These are phyloP conservation scores for Characodon lateralis DNA, from an alignment of 2,797 vertebrate genomes.

Conservation along the genomic window DNA sequence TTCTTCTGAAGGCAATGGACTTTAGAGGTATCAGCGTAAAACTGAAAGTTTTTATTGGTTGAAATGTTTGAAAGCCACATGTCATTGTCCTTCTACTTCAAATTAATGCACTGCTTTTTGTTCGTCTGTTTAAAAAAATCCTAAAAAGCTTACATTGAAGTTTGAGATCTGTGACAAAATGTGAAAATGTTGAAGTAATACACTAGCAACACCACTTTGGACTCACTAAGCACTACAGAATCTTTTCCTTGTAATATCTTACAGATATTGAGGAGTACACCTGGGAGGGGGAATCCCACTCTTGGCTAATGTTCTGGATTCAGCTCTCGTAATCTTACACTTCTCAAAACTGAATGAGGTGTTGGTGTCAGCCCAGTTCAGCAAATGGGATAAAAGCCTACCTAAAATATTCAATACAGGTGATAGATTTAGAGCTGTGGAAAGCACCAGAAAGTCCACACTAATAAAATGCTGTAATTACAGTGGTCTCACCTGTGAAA, in stretches of 20 bases:
- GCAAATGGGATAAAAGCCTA: conserved; percentile 3
- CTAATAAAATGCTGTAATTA: conserved; percentile 49
- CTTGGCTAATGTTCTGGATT: not conserved
- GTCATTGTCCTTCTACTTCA: not conserved
- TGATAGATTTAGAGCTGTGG: conserved; percentile 56
- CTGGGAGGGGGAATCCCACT: not conserved
- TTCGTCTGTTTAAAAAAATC: not conserved
- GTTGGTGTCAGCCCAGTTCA: not conserved
- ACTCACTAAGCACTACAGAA: not conserved
- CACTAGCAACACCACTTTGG: not conserved
- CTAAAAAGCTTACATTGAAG: not conserved
- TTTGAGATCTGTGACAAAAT: not conserved
- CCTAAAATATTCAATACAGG: conserved; percentile 13
- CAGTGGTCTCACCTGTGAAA: conserved; percentile 62
- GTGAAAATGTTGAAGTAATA: not conserved
- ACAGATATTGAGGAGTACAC: not conserved
- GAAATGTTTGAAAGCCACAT: not conserved
- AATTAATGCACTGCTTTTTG: not conserved
- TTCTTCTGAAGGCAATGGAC: not conserved
- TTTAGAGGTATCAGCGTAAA: not conserved
- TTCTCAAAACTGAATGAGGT: conserved; percentile 1
- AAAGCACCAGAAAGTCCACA: conserved; percentile 79
- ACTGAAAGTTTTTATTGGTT: not conserved
- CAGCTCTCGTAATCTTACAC: not conserved
- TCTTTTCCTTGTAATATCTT: not conserved